These are phyloP conservation scores for Zaprionus kolodkinae DNA, from an alignment of 1,140 invertebrate species.

Conservation along the genomic window DNA sequence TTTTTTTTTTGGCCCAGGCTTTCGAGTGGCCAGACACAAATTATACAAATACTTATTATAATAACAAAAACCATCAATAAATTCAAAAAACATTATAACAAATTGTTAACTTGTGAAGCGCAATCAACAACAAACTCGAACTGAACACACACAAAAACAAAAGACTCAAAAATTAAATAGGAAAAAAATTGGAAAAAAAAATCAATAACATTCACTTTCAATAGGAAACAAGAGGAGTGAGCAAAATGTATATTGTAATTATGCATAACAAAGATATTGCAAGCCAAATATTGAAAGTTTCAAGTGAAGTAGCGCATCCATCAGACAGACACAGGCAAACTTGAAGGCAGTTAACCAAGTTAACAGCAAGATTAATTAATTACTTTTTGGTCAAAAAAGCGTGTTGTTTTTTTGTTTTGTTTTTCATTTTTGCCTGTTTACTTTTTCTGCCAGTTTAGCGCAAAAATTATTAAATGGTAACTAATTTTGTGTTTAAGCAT, in stretches of 20 bases:
- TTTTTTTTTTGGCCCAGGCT: neutral
- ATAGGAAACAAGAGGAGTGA: constrained; percentile 39
- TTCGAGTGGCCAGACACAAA: constrained; percentile 40
- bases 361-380: constrained; percentile 65
- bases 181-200: constrained; percentile 38
- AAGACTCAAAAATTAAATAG: constrained; percentile 12
- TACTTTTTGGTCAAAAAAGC: constrained; percentile 47
- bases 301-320: constrained; percentile 67
- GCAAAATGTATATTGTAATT: constrained; percentile 59
- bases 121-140: constrained; percentile 58
- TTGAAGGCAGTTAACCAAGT: constrained; percentile 26
- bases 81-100: constrained; percentile 62
- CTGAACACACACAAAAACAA: constrained; percentile 35
- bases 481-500: constrained; percentile 51
- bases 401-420: constrained; percentile 4
- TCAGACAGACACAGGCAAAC: constrained; percentile 24
- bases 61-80: constrained; percentile 73
- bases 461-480: constrained; percentile 54
- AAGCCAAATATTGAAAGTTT: constrained; percentile 56
- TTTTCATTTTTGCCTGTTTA: constrained; percentile 3
- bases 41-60: constrained; percentile 67
- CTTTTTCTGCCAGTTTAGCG: constrained; percentile 52
- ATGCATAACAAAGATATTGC: constrained; percentile 63
- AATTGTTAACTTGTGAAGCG: constrained; percentile 63
- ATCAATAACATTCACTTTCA: constrained; percentile 71